Percentiles rank a stretch among this genome's conserved stretches.
Evolutionary conservation across 2,888 invertebrate species (phyloP).

Genomic region (Myathropa florea): DNA sequence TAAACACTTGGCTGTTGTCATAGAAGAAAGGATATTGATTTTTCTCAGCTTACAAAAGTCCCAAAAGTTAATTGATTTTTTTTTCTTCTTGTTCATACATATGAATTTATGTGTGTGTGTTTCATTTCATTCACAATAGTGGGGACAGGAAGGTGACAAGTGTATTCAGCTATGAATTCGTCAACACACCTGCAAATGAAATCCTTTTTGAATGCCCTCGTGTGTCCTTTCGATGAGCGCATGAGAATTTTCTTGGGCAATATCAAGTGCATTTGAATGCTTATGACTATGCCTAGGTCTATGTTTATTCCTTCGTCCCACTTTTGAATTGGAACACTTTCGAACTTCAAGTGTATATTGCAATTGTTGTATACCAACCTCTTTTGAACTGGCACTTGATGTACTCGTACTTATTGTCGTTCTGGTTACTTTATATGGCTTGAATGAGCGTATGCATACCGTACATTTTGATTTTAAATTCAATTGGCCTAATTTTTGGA

Average conservation of each 20-base stretch:
- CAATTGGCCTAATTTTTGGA: slow-evolving; percentile 52
- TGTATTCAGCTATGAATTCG: slow-evolving; percentile 12
- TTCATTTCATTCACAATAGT: neutral
- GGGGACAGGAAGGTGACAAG: neutral
- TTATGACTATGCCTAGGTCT: neutral
- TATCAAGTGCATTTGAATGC: slow-evolving; percentile 17
- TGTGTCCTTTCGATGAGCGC: slow-evolving; percentile 36
- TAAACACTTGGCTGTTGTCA: slow-evolving; percentile 54
- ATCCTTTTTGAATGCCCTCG: slow-evolving; percentile 1
- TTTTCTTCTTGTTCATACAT: neutral
- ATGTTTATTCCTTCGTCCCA: neutral
- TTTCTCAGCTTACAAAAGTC: slow-evolving; percentile 43
- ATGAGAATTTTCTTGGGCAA: slow-evolving; percentile 38
- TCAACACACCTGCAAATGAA: slow-evolving; percentile 26
- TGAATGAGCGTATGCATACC: neutral
- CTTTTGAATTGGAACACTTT: slow-evolving; percentile 14
- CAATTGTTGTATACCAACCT: slow-evolving; percentile 15
- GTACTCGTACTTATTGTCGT: neutral
- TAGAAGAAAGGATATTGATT: slow-evolving; percentile 64
- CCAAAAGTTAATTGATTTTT: slow-evolving; percentile 60
- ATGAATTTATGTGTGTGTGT: neutral
- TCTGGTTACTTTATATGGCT: neutral
- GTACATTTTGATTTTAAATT: slow-evolving; percentile 37
- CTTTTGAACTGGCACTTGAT: slow-evolving; percentile 15
- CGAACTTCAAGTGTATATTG: slow-evolving; percentile 28